Conservation (phyloP, 2,797 vertebrate genomes). For the Coregonus ussuriensis region DNA sequence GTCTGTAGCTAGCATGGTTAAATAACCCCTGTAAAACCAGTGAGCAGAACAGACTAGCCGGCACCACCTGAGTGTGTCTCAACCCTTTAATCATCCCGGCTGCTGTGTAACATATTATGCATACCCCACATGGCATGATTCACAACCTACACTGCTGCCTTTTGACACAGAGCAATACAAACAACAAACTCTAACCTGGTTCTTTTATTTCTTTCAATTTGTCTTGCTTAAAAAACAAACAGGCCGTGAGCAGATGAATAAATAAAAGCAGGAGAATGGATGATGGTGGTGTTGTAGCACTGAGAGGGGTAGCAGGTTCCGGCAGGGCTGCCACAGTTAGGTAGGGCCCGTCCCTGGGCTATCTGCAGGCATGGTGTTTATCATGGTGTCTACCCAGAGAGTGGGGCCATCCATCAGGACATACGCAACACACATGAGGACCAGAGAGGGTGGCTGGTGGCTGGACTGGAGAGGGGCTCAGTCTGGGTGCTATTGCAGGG, state of each 20-base stretch:
- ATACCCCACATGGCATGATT: constrained; percentile 59
- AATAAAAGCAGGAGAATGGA: constrained; percentile 72
- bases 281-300: constrained; percentile 51
- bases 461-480: constrained; percentile 12
- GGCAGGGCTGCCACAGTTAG: constrained; percentile 47
- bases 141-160: constrained; percentile 68
- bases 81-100: constrained; percentile 16
- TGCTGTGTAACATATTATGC: not conserved
- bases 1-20: not conserved
- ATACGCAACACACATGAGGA: constrained; percentile 65
- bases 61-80: constrained; percentile 13
- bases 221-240: constrained; percentile 83
- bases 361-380: constrained; percentile 80
- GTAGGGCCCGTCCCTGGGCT: constrained; percentile 65
- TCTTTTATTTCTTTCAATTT: constrained; percentile 81
- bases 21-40: not conserved
- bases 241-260: constrained; percentile 73
- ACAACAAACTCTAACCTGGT: constrained; percentile 67
- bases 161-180: constrained; percentile 74
- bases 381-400: constrained; percentile 79
- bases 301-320: constrained; percentile 13
- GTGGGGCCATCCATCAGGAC: constrained; percentile 78
- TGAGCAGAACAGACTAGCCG: not conserved
- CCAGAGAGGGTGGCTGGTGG: constrained; percentile 46
- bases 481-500: no score